Conservation (phyloP, 2,888 invertebrate genomes). For the Cryptophagus acutangulus region DNA sequence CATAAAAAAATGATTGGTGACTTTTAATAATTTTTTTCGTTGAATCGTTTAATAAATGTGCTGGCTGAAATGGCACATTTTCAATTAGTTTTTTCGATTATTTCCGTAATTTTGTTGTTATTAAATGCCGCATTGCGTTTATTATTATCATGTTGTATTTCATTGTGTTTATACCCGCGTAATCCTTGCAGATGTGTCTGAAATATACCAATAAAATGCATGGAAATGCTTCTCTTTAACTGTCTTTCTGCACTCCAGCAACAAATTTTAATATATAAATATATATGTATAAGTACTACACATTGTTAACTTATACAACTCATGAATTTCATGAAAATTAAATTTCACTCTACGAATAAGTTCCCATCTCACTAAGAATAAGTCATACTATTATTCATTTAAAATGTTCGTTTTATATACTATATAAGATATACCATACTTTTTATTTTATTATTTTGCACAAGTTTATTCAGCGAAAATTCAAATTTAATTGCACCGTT, state of each 20-base stretch:
- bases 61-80: no score
- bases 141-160: slow-evolving; percentile 16
- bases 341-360: slow-evolving; percentile 2
- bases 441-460: not conserved
- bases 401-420: slow-evolving; percentile 3
- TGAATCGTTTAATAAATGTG: no score
- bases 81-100: no score
- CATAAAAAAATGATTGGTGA: no score
- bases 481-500: slow-evolving; percentile 1
- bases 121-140: slow-evolving; percentile 19
- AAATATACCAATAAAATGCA: slow-evolving; percentile 6
- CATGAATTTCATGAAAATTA: slow-evolving; percentile 9
- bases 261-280: slow-evolving; percentile 9
- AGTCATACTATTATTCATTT: no score
- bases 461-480: not conserved
- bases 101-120: slow-evolving; percentile 23
- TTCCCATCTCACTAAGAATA: not conserved
- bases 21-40: no score
- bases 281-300: no score
- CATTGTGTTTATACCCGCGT: slow-evolving; percentile 7
- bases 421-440: not conserved
- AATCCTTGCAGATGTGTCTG: slow-evolving; percentile 1
- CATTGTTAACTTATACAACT: slow-evolving; percentile 9
- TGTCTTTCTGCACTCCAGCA: no score
- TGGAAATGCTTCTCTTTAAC: slow-evolving; percentile 2